phyloP scores from a whole-genome alignment of 2,113 vertebrate species.

The Periophthalmus modestus region DNA sequence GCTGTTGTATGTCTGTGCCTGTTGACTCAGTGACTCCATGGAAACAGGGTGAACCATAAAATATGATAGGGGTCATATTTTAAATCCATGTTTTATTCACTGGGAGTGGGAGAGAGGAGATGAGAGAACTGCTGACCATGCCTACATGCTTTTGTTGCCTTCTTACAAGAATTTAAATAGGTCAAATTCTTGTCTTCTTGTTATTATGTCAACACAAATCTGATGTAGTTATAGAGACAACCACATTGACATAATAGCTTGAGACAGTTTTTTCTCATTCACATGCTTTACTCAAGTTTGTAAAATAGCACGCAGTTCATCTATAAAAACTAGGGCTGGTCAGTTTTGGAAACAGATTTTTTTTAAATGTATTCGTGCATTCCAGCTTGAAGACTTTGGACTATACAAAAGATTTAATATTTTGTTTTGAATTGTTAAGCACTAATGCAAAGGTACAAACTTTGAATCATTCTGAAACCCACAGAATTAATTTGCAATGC shows the following conservation, averaged over 20 bases:
- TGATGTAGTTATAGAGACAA: background rate
- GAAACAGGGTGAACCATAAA: background rate
- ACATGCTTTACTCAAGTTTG: constrained; percentile 9
- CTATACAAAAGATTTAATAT: too few relatives aligned
- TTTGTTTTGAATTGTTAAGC: too few relatives aligned
- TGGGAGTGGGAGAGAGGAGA: background rate
- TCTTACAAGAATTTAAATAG: constrained; percentile 2
- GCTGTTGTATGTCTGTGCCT: background rate
- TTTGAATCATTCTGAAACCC: too few relatives aligned
- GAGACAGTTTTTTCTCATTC: background rate
- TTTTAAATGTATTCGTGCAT: too few relatives aligned
- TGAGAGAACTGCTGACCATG: background rate
- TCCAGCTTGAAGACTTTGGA: too few relatives aligned
- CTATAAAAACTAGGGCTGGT: too few relatives aligned
- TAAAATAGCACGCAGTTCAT: too few relatives aligned
- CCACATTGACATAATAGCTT: background rate
- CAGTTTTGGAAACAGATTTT: too few relatives aligned
- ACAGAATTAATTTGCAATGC: too few relatives aligned
- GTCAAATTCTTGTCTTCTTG: background rate
- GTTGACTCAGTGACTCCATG: constrained; percentile 1
- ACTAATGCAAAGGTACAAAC: too few relatives aligned
- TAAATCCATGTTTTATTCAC: constrained; percentile 1
- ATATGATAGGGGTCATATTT: constrained; percentile 6
- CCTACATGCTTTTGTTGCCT: background rate
- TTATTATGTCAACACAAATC: background rate